These are phyloP conservation scores for Ennomos erosarius DNA, from an alignment of 2,888 invertebrate species.

Conservation along the genomic window DNA sequence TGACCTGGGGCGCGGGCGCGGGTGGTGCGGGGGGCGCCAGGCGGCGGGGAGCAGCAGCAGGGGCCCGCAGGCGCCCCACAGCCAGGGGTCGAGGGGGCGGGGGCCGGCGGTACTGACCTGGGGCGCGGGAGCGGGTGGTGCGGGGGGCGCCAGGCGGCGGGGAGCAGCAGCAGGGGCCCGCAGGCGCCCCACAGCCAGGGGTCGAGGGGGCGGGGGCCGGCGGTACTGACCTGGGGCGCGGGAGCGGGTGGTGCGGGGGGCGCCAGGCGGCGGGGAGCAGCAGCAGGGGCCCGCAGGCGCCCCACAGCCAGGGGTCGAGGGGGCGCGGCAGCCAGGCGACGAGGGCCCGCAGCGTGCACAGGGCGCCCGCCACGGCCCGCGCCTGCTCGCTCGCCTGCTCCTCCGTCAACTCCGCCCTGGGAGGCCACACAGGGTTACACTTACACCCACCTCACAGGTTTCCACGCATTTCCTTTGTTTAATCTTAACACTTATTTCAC, in stretches of 20 bases:
- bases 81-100: too few species aligned
- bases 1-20: too few species aligned
- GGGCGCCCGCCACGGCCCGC: constrained; percentile 51
- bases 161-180: constrained; percentile 38
- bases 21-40: too few species aligned
- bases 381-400: constrained; percentile 49
- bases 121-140: constrained; percentile 32
- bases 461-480: too few species aligned
- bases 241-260: constrained; percentile 81
- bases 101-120: too few species aligned
- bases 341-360: constrained; percentile 53
- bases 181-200: too few species aligned
- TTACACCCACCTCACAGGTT: too few species aligned
- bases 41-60: too few species aligned
- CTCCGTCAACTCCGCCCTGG: constrained; percentile 54
- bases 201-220: constrained; percentile 60
- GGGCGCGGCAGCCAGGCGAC: constrained; percentile 44
- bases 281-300: constrained; percentile 82
- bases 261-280: constrained; percentile 88
- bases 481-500: too few species aligned
- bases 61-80: too few species aligned
- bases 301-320: constrained; percentile 83
- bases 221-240: too few species aligned
- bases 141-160: constrained; percentile 53
- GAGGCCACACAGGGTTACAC: too few species aligned